phyloP scores from a whole-genome alignment of 2,113 vertebrate species.

The Megatriorchis doriae region DNA sequence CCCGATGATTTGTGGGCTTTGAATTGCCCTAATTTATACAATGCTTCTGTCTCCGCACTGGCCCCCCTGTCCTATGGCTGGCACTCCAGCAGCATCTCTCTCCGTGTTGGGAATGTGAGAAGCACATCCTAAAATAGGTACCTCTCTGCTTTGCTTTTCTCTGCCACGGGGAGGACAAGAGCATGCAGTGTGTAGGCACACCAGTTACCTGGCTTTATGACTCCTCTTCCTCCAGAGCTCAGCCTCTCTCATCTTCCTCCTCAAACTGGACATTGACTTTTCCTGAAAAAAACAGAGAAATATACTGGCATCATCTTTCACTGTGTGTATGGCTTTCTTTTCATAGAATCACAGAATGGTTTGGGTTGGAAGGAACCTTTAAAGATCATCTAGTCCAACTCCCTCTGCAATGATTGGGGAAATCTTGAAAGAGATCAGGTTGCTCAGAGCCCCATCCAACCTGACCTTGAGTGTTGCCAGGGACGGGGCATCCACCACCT shows the following conservation, averaged over 20 bases:
- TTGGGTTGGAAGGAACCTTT: not conserved
- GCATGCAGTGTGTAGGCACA: rapidly evolving
- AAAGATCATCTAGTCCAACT: not conserved
- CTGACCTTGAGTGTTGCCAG: not conserved
- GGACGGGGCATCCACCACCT: not conserved
- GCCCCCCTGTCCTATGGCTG: not conserved
- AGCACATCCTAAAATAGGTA: not conserved
- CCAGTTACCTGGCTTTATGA: not conserved
- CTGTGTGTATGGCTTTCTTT: not conserved
- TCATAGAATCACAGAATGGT: not conserved
- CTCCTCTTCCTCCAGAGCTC: not conserved
- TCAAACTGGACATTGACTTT: not conserved
- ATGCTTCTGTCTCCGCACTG: not conserved
- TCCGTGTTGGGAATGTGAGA: not conserved
- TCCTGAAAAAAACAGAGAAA: not conserved
- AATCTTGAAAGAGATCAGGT: not conserved
- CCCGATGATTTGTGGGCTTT: not conserved
- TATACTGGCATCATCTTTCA: not conserved
- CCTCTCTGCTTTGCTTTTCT: not conserved
- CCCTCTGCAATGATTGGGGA: not conserved
- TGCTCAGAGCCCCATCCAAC: not conserved
- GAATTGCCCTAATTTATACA: conserved; percentile 29
- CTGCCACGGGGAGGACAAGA: not conserved
- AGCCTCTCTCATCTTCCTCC: not conserved
- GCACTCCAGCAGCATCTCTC: not conserved